Conservation (phyloP, 1,140 invertebrate species). For the Dolichoris vasculosae region DNA sequence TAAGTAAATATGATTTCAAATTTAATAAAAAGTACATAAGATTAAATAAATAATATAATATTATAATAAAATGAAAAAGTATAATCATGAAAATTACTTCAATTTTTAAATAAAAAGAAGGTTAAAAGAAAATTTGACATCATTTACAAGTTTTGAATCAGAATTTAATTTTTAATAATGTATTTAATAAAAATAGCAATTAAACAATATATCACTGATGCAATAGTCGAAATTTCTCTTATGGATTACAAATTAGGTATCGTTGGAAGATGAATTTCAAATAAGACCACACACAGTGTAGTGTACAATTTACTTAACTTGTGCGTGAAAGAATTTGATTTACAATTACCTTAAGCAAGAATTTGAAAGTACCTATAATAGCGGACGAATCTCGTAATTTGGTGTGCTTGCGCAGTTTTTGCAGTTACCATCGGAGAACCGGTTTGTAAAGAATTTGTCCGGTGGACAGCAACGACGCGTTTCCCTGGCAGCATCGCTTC, state of each 20-base stretch:
- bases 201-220: too few relatives aligned
- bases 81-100: too few relatives aligned
- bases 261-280: not conserved
- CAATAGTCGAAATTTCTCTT: not conserved
- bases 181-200: too few relatives aligned
- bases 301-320: not conserved
- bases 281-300: not conserved
- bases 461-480: slow-evolving; percentile 93
- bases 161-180: too few relatives aligned
- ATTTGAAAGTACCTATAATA: not conserved
- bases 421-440: slow-evolving; percentile 76
- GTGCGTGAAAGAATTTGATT: not conserved
- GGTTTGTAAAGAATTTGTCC: slow-evolving; percentile 88
- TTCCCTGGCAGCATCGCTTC: slow-evolving; percentile 89
- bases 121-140: too few relatives aligned
- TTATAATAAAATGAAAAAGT: too few relatives aligned
- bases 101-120: too few relatives aligned
- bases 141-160: too few relatives aligned
- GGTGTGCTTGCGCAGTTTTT: slow-evolving; percentile 67
- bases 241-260: not conserved
- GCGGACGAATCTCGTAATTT: not conserved
- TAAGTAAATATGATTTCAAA: too few relatives aligned
- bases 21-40: too few relatives aligned
- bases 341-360: not conserved
- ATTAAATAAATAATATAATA: too few relatives aligned